Conservation (phyloP, 2,113 vertebrate genomes). For the Papio anubis region DNA sequence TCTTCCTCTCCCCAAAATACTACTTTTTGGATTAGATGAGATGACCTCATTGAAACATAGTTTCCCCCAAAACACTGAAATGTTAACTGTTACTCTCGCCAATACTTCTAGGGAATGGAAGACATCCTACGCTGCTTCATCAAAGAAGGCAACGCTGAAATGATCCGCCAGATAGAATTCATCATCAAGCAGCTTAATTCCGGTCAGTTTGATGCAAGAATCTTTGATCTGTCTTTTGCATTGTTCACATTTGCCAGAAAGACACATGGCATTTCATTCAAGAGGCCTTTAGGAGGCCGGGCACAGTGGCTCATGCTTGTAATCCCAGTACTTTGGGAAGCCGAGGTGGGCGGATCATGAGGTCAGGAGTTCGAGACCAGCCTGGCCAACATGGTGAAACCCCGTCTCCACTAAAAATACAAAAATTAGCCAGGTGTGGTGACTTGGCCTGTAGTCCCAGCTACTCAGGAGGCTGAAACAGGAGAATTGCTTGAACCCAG, state of each 20-base stretch:
- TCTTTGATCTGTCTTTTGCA: background rate
- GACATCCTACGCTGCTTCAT: conserved; percentile 94
- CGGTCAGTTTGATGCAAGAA: conserved; percentile 83
- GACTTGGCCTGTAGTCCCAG: too few species aligned
- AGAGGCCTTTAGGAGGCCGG: background rate
- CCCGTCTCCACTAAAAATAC: too few species aligned
- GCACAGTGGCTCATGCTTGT: too few species aligned
- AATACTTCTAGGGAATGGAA: conserved; percentile 90
- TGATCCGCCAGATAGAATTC: conserved; percentile 94
- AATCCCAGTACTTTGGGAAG: too few species aligned
- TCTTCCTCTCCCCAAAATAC: too few species aligned
- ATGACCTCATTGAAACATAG: background rate
- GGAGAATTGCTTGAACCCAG: too few species aligned
- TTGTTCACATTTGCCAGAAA: conserved; percentile 19
- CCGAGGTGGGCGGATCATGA: too few species aligned
- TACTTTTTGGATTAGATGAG: background rate
- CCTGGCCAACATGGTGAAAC: too few species aligned
- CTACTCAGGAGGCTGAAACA: too few species aligned
- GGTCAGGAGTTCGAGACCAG: too few species aligned
- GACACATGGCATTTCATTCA: conserved; percentile 32
- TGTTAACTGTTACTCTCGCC: conserved; percentile 61
- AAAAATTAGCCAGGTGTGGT: too few species aligned
- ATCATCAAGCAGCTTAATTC: conserved; percentile 96
- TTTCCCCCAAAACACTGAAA: background rate
- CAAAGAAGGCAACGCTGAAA: conserved; percentile 92